phyloP scores from a whole-genome alignment of 1,140 invertebrate species.

The Hesperophylax magnus region DNA sequence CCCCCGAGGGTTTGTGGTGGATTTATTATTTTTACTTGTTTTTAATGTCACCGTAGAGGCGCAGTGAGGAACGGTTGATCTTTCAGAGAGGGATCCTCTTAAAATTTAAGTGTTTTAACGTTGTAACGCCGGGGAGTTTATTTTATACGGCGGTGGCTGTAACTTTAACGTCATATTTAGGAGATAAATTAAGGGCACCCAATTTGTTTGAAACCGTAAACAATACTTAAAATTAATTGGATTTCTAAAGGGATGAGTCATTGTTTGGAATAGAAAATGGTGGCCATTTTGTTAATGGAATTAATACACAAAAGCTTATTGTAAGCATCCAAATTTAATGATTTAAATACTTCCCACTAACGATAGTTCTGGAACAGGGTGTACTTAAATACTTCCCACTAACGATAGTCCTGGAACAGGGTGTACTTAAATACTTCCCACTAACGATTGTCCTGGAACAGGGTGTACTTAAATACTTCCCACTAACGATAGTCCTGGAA shows the following conservation, averaged over 20 bases:
- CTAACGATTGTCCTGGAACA: no score
- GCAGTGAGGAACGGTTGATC: constrained; percentile 27
- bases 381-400: no score
- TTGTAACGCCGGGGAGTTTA: not conserved
- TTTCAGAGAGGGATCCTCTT: constrained; percentile 4
- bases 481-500: no score
- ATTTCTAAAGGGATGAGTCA: not conserved
- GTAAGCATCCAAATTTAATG: no score
- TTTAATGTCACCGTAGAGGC: constrained; percentile 35
- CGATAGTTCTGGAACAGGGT: no score
- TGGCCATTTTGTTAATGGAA: no score
- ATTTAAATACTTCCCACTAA: no score
- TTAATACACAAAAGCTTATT: no score
- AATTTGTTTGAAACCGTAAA: constrained; percentile 20
- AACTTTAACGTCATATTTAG: constrained; percentile 24
- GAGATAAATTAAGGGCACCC: not conserved
- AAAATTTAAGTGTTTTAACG: constrained; percentile 26
- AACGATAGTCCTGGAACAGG: no score
- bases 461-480: no score
- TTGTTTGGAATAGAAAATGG: no score
- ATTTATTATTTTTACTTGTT: constrained; percentile 29
- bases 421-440: no score
- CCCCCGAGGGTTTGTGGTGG: not conserved
- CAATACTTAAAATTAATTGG: not conserved
- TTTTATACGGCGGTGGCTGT: constrained; percentile 3